Evolutionary conservation across 2,888 invertebrate species (phyloP).

Genomic region (Hydraecia micacea): DNA sequence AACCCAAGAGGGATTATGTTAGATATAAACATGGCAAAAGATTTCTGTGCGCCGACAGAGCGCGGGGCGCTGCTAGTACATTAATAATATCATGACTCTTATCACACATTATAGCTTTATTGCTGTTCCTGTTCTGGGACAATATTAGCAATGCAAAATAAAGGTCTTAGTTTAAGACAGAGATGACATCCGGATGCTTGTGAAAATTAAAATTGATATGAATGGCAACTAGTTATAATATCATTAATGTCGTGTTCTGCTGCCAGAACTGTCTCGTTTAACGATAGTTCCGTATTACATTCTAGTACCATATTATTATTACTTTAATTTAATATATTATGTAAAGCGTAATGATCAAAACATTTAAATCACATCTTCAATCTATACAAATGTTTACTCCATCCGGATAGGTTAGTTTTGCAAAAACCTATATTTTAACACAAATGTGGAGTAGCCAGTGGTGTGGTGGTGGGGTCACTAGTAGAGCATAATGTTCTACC

Average conservation of each 20-base stretch:
- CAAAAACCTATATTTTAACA: neutral
- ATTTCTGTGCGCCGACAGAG: neutral
- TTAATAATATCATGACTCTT: neutral
- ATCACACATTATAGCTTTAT: neutral
- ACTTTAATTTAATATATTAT: slow-evolving; percentile 16
- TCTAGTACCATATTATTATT: slow-evolving; percentile 7
- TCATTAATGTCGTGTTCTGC: slow-evolving; percentile 21
- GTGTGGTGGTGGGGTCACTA: neutral
- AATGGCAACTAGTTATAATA: slow-evolving; percentile 17
- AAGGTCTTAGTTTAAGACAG: neutral
- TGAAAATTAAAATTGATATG: slow-evolving; percentile 1
- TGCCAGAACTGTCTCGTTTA: slow-evolving; percentile 23
- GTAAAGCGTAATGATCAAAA: slow-evolving; percentile 15
- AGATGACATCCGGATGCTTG: neutral
- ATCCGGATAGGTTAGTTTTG: no score
- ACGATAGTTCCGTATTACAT: slow-evolving; percentile 21
- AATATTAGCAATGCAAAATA: neutral
- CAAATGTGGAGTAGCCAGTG: neutral
- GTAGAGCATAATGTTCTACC: neutral
- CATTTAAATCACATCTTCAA: neutral
- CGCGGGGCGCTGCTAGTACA: neutral
- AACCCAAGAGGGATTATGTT: neutral
- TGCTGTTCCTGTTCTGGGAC: neutral
- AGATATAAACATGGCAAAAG: neutral
- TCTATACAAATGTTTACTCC: neutral